phyloP scores from a whole-genome alignment of 2,113 vertebrate species.

The Indicator indicator region DNA sequence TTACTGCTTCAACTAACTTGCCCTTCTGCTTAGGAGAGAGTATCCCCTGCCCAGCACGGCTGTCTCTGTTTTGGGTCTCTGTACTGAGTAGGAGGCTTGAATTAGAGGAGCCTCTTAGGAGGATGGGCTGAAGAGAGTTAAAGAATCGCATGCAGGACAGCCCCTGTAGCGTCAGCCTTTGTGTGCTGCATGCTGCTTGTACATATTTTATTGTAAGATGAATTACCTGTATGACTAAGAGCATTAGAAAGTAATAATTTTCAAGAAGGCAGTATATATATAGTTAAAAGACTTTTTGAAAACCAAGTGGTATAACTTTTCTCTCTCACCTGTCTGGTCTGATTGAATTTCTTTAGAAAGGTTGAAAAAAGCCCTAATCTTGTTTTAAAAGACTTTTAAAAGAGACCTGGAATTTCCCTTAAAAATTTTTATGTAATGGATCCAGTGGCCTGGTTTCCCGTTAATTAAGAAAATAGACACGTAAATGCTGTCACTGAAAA shows the following conservation, averaged over 20 bases:
- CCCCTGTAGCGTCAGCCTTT: neutral
- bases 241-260: slow-evolving; percentile 31
- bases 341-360: neutral
- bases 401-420: slow-evolving; percentile 45
- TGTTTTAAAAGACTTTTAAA: slow-evolving; percentile 36
- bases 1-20: neutral
- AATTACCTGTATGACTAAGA: slow-evolving; percentile 20
- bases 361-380: neutral
- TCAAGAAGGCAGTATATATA: neutral
- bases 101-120: neutral
- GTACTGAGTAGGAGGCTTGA: neutral
- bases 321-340: neutral
- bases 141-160: neutral
- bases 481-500: slow-evolving; percentile 38
- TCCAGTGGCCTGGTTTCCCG: slow-evolving; percentile 45
- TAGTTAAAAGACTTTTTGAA: neutral
- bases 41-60: fast-evolving
- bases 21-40: neutral
- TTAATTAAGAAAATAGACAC: slow-evolving; percentile 41
- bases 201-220: slow-evolving; percentile 20
- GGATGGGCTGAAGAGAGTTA: neutral
- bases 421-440: slow-evolving; percentile 33
- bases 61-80: neutral
- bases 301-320: neutral
- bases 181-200: neutral